Evolutionary conservation across 2,113 vertebrate species (phyloP).

Genomic region (Callipepla squamata): DNA sequence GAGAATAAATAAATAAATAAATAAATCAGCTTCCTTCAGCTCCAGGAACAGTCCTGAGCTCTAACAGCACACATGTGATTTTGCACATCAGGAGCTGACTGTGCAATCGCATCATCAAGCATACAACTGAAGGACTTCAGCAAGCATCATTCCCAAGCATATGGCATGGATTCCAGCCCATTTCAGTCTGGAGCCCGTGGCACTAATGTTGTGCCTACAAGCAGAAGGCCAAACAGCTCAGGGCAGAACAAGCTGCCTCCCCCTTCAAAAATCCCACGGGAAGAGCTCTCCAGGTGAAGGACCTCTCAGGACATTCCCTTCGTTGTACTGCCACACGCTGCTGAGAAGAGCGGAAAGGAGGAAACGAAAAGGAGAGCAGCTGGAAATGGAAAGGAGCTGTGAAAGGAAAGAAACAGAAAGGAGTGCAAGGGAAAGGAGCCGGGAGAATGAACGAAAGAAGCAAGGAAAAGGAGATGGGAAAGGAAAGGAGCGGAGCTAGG

Average conservation of each 20-base stretch:
- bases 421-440: no score
- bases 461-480: no score
- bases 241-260: accelerated
- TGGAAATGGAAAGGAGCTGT: accelerated
- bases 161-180: neutral
- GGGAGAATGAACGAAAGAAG: no score
- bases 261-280: neutral
- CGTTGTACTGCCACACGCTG: no score
- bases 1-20: neutral
- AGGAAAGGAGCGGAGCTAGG: neutral
- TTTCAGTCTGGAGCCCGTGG: neutral
- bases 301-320: neutral
- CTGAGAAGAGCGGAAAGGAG: no score
- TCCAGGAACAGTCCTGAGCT: neutral
- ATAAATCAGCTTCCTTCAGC: neutral
- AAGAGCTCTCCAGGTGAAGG: neutral
- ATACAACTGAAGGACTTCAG: neutral
- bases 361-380: no score
- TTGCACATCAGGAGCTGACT: neutral
- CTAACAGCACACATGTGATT: accelerated
- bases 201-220: neutral
- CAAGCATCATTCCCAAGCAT: neutral
- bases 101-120: neutral
- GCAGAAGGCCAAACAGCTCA: neutral
- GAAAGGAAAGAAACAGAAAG: neutral